Evolutionary conservation across 2,797 vertebrate species (phyloP).

Genomic region (Okamejei kenojei): DNA sequence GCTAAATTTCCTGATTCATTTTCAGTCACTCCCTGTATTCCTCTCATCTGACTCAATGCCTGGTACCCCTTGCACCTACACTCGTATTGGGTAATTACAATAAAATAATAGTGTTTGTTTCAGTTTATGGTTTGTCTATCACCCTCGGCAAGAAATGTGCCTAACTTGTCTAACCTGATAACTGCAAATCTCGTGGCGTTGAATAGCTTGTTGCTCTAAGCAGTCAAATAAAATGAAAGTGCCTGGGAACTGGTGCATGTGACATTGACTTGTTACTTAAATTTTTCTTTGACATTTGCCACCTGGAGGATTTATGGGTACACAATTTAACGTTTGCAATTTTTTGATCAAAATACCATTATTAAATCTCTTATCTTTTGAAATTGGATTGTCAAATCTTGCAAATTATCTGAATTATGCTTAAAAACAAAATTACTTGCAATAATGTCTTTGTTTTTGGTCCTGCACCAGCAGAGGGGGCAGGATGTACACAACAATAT

Average conservation of each 20-base stretch:
- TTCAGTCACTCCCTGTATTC: background rate
- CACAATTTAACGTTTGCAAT: too few relatives aligned
- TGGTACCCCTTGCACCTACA: too few relatives aligned
- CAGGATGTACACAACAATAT: background rate
- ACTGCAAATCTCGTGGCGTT: background rate
- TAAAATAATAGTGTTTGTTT: background rate
- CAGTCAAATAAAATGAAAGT: too few relatives aligned
- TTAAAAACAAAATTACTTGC: too few relatives aligned
- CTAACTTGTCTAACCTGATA: background rate
- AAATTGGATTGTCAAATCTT: background rate
- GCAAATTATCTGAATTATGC: background rate
- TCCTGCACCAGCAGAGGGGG: background rate
- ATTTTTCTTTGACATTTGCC: too few relatives aligned
- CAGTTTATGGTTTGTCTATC: background rate
- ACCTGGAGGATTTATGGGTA: too few relatives aligned
- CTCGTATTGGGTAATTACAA: too few relatives aligned
- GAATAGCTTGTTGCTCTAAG: background rate
- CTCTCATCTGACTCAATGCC: background rate
- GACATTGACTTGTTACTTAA: too few relatives aligned
- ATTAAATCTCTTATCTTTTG: background rate
- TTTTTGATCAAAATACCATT: background rate
- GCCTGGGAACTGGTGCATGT: too few relatives aligned
- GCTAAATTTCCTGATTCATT: background rate
- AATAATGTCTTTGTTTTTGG: background rate
- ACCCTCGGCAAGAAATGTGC: background rate